Evolutionary conservation across 2,888 invertebrate species (phyloP).

Genomic region (Ypsolopha scabrella): DNA sequence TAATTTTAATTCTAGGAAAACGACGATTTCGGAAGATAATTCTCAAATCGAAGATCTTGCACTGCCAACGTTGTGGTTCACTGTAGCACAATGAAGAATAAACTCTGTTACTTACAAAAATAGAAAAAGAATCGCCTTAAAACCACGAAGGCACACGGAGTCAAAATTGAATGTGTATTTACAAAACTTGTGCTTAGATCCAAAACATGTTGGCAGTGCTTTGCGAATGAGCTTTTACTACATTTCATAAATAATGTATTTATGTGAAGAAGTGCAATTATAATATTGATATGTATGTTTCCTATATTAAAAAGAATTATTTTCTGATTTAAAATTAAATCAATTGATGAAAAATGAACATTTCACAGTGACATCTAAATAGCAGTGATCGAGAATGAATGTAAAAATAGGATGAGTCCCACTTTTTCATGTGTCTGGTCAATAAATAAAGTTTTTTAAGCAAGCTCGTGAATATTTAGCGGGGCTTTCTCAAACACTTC

Average conservation of each 20-base stretch:
- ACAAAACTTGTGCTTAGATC: constrained; percentile 34
- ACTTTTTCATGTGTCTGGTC: not conserved
- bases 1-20: constrained; percentile 8
- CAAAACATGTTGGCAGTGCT: constrained; percentile 41
- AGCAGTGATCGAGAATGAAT: too few species aligned
- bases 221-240: constrained; percentile 10
- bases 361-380: too few species aligned
- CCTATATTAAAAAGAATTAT: not conserved
- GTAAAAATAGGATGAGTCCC: too few species aligned
- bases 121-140: constrained; percentile 8
- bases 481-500: constrained; percentile 16
- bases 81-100: constrained; percentile 47
- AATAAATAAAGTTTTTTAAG: not conserved
- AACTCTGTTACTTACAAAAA: constrained; percentile 9
- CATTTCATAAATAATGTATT: not conserved
- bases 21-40: constrained; percentile 32
- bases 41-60: constrained; percentile 29
- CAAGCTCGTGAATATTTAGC: constrained; percentile 14
- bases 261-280: not conserved
- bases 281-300: not conserved
- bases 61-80: constrained; percentile 52
- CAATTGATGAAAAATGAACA: not conserved
- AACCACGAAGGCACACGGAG: constrained; percentile 24
- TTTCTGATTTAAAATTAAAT: not conserved
- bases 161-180: constrained; percentile 35